Evolutionary conservation across 2,113 vertebrate species (phyloP).

Genomic region (Thamnaconus septentrionalis): DNA sequence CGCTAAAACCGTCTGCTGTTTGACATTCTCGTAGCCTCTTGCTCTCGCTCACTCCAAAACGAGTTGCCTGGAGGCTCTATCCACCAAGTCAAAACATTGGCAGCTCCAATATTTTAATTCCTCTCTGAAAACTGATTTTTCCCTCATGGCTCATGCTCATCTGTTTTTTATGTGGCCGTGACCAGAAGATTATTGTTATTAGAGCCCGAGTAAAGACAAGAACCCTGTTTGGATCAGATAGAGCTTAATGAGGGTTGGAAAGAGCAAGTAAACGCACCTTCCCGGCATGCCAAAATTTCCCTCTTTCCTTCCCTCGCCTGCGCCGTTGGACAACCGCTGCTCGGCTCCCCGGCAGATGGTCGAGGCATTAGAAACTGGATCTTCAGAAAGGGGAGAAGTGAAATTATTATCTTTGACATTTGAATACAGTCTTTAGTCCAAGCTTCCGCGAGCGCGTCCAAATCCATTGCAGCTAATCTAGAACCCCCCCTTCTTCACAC

Average conservation of each 20-base stretch:
- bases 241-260: conserved; percentile 43
- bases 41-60: conserved; percentile 27
- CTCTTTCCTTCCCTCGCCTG: conserved; percentile 20
- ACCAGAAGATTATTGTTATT: conserved; percentile 58
- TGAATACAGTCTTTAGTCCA: conserved; percentile 55
- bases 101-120: conserved; percentile 59
- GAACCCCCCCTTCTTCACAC: conserved; percentile 41
- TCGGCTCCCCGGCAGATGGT: conserved; percentile 51
- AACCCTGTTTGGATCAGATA: conserved; percentile 47
- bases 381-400: conserved; percentile 40
- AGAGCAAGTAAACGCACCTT: conserved; percentile 26
- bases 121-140: conserved; percentile 47
- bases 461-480: conserved; percentile 62
- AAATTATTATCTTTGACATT: conserved; percentile 70
- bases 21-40: conserved; percentile 62
- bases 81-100: conserved; percentile 73
- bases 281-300: conserved; percentile 18
- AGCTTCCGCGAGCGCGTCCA: conserved; percentile 48
- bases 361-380: conserved; percentile 37
- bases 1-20: conserved; percentile 56
- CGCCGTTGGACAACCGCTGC: conserved; percentile 33
- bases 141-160: conserved; percentile 49
- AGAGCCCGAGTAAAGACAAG: conserved; percentile 46
- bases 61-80: conserved; percentile 59
- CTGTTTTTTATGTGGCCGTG: conserved; percentile 62